Evolutionary conservation across 2,888 invertebrate species (phyloP).

Genomic region (Romanomermis culicivorax): DNA sequence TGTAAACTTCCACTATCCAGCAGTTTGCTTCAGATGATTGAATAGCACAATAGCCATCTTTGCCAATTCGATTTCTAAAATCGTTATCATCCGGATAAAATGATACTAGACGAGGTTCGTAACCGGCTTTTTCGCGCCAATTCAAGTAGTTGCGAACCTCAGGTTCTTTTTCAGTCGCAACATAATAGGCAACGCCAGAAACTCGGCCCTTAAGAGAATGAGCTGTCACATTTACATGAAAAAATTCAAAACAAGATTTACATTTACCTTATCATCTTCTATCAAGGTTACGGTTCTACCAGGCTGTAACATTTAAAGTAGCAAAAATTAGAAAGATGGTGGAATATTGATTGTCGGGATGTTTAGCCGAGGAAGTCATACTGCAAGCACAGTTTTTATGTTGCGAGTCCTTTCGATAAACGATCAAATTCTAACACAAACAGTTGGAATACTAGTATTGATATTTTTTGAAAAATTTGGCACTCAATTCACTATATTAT

Average conservation of each 20-base stretch:
- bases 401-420: no score
- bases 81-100: slow-evolving; percentile 46
- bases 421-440: no score
- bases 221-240: background rate
- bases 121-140: slow-evolving; percentile 76
- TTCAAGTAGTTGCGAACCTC: slow-evolving; percentile 60
- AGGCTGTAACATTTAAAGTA: slow-evolving; percentile 1
- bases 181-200: slow-evolving; percentile 78
- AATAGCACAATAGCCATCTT: no score
- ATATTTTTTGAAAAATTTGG: no score
- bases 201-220: slow-evolving; percentile 43
- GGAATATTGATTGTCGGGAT: background rate
- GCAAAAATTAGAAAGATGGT: no score
- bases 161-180: slow-evolving; percentile 42
- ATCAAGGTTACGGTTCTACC: background rate
- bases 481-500: no score
- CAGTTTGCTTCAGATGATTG: background rate
- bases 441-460: no score
- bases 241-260: background rate
- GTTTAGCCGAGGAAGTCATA: no score
- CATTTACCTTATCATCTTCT: background rate
- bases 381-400: no score
- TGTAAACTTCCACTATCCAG: slow-evolving; percentile 43
- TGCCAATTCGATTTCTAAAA: no score
- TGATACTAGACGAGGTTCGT: slow-evolving; percentile 45